Evolutionary conservation across 2,113 vertebrate genomes (phyloP), one percentile per base, ranked within the genome.

Genomic region (Caracal caracal): DNA sequence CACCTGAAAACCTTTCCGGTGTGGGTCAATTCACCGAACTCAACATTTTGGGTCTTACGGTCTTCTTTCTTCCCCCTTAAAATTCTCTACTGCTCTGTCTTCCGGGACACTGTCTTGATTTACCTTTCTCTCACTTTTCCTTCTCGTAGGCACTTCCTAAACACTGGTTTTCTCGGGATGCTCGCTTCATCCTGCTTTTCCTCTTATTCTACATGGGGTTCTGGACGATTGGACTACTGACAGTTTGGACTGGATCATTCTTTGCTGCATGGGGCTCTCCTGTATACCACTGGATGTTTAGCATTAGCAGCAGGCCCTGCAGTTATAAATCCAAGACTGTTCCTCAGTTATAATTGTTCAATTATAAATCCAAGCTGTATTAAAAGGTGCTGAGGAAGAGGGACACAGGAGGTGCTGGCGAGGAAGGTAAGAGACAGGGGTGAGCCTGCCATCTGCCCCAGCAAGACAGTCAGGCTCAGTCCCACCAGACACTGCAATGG

Each of bases 211-310:
- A 13, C 7, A 19, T 2, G 6, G 6, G 10, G 37, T 47, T 37
- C 37, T 47, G 30, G 24, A 1, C 59, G n/a, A n/a, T 11, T 22
- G 24, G 10, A 30, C 35, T 20, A 19, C 22, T 8, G 59, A 56
- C 28, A 12, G 8, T 43, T 20, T 35, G 49, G 71, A 33, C 15
- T 4, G 15, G 35, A 6, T 28, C 2, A 15, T 10, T n/a, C 35
- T 68, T 12, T 15, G 16, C 20, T 37, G 37, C 13, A 0, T 15
- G 65, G 20, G 59, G 35, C 66, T 88, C 43, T 37, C 24, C n/a
- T 37, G 22, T 1, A 28, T 11, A 17, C 11, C 4, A 16, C 3
- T 0, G 3, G 35, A 22, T 17, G 37, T 33, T 20, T 8, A 68
- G 35, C 20, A 9, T 43, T 19, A 56, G 79, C 12, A 73, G 53